Evolutionary conservation across 2,888 invertebrate species (phyloP).

Genomic region (Nymphalis polychloros): DNA sequence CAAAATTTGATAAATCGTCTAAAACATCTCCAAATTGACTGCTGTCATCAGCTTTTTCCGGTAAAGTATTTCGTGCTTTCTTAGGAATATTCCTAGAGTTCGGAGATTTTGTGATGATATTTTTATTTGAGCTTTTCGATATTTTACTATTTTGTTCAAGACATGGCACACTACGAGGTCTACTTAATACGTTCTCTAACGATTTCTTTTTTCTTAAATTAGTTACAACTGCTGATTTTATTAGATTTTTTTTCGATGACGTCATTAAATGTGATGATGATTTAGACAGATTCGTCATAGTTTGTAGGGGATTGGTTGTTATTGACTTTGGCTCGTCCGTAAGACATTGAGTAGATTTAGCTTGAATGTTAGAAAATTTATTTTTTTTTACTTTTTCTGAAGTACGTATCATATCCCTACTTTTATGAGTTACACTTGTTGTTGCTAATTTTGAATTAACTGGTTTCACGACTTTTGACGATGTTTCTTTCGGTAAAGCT

Average conservation of each 20-base stretch:
- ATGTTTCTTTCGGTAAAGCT: slow-evolving; percentile 42
- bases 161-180: slow-evolving; percentile 64
- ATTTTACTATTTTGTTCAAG: slow-evolving; percentile 68
- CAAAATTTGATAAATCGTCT: slow-evolving; percentile 56
- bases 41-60: slow-evolving; percentile 54
- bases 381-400: slow-evolving; percentile 72
- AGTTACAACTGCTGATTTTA: slow-evolving; percentile 68
- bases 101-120: slow-evolving; percentile 46
- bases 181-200: slow-evolving; percentile 56
- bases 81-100: slow-evolving; percentile 51
- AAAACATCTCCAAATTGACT: slow-evolving; percentile 75
- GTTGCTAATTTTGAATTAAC: slow-evolving; percentile 47
- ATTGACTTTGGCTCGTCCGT: slow-evolving; percentile 48
- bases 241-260: slow-evolving; percentile 53
- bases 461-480: slow-evolving; percentile 39
- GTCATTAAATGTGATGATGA: slow-evolving; percentile 61
- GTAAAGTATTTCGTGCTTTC: slow-evolving; percentile 15
- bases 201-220: slow-evolving; percentile 72
- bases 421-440: slow-evolving; percentile 59
- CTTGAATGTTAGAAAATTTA: slow-evolving; percentile 58
- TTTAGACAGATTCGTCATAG: slow-evolving; percentile 57
- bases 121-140: slow-evolving; percentile 55
- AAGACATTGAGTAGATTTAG: slow-evolving; percentile 65
- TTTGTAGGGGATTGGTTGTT: slow-evolving; percentile 51
- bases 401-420: slow-evolving; percentile 75